Conservation (phyloP, 2,113 vertebrate species). For the Anarrhichthys ocellatus region DNA sequence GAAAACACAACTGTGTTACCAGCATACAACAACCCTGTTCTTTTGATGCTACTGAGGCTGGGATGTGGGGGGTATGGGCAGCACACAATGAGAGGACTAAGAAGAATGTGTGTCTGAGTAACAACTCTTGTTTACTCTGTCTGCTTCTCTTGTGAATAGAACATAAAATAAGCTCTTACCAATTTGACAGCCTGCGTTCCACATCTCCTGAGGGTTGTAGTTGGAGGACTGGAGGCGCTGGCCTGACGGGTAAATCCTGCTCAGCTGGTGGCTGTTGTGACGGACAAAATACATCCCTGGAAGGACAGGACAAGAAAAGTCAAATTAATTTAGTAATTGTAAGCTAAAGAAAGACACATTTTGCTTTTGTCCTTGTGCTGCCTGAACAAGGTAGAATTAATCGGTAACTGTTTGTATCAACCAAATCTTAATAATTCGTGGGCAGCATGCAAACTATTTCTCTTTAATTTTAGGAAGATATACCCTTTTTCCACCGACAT, state of each 20-base stretch:
- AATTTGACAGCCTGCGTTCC: conserved; percentile 94
- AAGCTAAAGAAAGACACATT: neutral
- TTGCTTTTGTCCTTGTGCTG: neutral
- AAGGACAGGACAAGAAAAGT: neutral
- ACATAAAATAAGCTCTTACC: conserved; percentile 80
- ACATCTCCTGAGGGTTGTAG: conserved; percentile 97
- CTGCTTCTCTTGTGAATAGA: neutral
- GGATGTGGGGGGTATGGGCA: neutral
- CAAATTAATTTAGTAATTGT: neutral
- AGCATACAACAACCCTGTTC: neutral
- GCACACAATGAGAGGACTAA: neutral
- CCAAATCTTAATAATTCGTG: neutral
- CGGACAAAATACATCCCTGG: conserved; percentile 88
- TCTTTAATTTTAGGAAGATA: neutral
- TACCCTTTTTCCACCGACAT: neutral
- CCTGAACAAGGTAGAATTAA: neutral
- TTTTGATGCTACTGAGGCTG: neutral
- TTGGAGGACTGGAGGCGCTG: conserved; percentile 94
- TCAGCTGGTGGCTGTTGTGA: conserved; percentile 89
- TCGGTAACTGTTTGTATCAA: neutral
- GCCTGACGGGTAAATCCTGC: conserved; percentile 92
- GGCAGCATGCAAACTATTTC: neutral
- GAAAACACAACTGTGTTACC: conserved; percentile 15
- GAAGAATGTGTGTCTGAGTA: neutral
- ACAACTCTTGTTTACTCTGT: neutral